Conservation (phyloP, 1,140 invertebrate species). For the Diabrotica undecimpunctata region DNA sequence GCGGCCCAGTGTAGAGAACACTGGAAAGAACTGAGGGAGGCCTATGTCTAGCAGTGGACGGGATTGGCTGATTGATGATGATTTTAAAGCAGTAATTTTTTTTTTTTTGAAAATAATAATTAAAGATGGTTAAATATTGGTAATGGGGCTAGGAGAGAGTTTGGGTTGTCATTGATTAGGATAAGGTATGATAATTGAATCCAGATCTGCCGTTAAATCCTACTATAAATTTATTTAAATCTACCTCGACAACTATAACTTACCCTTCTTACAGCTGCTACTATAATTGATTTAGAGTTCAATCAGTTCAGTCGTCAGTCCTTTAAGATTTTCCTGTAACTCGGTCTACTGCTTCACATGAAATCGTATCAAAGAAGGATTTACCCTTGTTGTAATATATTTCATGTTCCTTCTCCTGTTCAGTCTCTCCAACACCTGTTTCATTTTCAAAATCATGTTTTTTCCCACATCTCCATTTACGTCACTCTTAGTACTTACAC, state of each 20-base stretch:
- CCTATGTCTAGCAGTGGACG: no score
- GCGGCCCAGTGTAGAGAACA: no score
- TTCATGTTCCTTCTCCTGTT: slow-evolving; percentile 71
- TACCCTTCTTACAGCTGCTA: slow-evolving; percentile 74
- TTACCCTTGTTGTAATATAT: slow-evolving; percentile 91
- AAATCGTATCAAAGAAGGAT: slow-evolving; percentile 99
- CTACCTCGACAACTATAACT: slow-evolving; percentile 30
- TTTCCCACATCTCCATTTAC: slow-evolving; percentile 62
- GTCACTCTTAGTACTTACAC: slow-evolving; percentile 38
- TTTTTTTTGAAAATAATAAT: no score
- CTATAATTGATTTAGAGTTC: slow-evolving; percentile 97
- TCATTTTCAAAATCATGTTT: slow-evolving; percentile 83
- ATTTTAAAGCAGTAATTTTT: no score
- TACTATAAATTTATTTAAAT: neutral
- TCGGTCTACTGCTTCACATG: slow-evolving; percentile 92
- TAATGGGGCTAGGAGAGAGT: no score
- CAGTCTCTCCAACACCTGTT: slow-evolving; percentile 73
- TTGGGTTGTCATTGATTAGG: no score
- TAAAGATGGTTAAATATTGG: no score
- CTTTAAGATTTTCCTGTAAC: slow-evolving; percentile 73
- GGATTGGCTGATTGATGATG: no score
- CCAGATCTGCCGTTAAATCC: no score
- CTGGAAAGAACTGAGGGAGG: no score
- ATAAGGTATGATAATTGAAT: no score
- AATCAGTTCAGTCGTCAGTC: slow-evolving; percentile 91